Percentiles rank a stretch among this genome's conserved stretches.
Evolutionary conservation across 2,113 vertebrate genomes (phyloP).

Genomic region (Oreocharis arfaki): DNA sequence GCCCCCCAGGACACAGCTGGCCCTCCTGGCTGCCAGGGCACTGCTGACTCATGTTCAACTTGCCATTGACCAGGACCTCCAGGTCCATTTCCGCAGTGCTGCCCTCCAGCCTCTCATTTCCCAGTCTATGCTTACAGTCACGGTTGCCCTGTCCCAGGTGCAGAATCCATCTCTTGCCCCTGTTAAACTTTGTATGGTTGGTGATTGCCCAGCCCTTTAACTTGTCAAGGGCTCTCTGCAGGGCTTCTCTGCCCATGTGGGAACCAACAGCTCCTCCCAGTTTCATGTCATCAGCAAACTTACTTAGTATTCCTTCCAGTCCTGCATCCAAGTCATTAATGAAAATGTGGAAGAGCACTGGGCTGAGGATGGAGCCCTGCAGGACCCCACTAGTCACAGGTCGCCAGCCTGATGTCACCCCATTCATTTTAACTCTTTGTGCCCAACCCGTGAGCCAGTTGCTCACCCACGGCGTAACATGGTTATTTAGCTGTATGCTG

Average conservation of each 20-base stretch:
- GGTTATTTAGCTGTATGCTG: background rate
- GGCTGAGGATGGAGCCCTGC: background rate
- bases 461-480: too few relatives aligned
- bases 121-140: background rate
- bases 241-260: background rate
- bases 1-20: rapidly evolving
- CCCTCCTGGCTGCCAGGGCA: background rate
- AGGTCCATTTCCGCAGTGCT: background rate
- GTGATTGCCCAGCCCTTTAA: background rate
- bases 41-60: rapidly evolving
- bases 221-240: background rate
- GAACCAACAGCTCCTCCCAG: background rate
- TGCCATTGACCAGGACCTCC: rapidly evolving
- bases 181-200: background rate
- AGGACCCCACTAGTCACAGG: background rate
- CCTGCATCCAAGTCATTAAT: background rate
- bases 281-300: background rate
- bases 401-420: background rate
- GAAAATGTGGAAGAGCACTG: background rate
- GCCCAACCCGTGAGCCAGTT: background rate
- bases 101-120: background rate
- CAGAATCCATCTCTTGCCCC: background rate
- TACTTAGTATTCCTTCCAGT: background rate
- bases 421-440: background rate
- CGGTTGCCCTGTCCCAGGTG: background rate